Evolutionary conservation across 2,888 invertebrate species (phyloP).

Genomic region (Eucera pruinosa): DNA sequence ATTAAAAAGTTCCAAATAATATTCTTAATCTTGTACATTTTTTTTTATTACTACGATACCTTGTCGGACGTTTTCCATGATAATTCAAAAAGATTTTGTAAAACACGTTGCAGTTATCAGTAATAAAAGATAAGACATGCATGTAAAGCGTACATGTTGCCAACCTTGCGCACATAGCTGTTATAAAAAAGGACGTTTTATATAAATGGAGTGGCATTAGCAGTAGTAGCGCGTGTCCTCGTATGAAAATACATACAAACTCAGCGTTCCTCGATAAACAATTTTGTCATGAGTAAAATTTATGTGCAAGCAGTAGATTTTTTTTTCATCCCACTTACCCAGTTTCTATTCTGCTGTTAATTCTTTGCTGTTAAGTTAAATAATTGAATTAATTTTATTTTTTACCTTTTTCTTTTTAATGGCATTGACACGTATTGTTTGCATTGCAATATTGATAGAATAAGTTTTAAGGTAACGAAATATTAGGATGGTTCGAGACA

Average conservation of each 20-base stretch:
- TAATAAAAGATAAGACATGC: conserved; percentile 7
- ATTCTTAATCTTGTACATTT: not conserved
- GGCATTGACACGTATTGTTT: not conserved
- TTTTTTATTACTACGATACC: not conserved
- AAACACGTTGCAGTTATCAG: conserved; percentile 23
- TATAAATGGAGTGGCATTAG: conserved; percentile 13
- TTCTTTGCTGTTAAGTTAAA: not conserved
- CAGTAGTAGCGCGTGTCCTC: conserved; percentile 11
- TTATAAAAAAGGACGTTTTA: conserved; percentile 19
- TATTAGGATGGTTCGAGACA: conserved; percentile 51
- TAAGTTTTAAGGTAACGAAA: conserved; percentile 23
- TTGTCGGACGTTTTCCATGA: not conserved
- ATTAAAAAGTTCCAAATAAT: not conserved
- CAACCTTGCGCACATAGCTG: conserved; percentile 3
- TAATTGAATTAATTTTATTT: not conserved
- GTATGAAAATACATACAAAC: conserved; percentile 19
- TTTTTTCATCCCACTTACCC: not conserved
- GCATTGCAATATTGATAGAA: not conserved
- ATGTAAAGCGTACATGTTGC: not conserved
- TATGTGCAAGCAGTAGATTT: not conserved
- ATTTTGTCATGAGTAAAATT: conserved; percentile 8
- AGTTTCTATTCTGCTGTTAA: no score
- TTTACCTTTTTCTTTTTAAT: not conserved
- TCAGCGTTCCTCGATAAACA: conserved; percentile 7
- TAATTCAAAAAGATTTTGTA: conserved; percentile 24